phyloP scores from a whole-genome alignment of 2,797 vertebrate species.

The Mormyrops attenuatus region DNA sequence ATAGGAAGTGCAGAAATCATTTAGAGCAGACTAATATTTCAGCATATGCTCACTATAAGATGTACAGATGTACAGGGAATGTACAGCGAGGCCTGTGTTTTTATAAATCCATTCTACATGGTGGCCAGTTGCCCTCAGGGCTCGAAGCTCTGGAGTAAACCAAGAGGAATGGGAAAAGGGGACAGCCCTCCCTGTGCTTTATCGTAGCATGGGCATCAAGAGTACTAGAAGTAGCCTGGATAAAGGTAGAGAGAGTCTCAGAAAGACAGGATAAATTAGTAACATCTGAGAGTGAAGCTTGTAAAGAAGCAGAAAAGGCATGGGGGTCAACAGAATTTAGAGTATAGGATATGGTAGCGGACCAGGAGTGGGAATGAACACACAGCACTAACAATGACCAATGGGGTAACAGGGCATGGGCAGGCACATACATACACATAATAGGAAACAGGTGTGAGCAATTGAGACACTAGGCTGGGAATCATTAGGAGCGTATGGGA shows the following conservation, averaged over 20 bases:
- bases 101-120: not conserved
- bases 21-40: not conserved
- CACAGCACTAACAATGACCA: not conserved
- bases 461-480: not conserved
- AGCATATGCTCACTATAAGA: not conserved
- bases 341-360: not conserved
- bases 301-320: not conserved
- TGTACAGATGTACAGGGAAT: no score
- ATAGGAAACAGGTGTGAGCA: not conserved
- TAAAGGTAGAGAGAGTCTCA: not conserved
- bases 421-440: not conserved
- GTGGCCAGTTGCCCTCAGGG: not conserved
- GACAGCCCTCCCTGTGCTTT: not conserved
- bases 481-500: not conserved
- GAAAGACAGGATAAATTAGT: not conserved
- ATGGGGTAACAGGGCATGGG: not conserved
- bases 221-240: not conserved
- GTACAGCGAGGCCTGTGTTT: not conserved
- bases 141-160: not conserved
- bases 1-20: not conserved
- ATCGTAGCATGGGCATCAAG: not conserved
- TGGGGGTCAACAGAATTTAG: not conserved
- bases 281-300: not conserved
- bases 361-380: not conserved
- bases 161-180: not conserved